Conservation (phyloP, 1,140 invertebrate species). For the Pseudomyrmex gracilis region DNA sequence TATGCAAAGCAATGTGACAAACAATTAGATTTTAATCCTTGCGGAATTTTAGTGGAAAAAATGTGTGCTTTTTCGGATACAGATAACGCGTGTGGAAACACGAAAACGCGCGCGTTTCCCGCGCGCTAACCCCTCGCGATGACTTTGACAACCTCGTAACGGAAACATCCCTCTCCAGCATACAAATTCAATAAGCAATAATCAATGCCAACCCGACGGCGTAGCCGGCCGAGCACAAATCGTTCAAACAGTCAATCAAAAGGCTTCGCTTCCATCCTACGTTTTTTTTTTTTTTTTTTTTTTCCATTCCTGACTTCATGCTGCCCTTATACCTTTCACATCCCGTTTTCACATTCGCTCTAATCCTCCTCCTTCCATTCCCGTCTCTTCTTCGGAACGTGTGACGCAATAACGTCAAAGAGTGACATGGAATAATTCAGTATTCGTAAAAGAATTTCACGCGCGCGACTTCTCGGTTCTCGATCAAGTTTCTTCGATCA, state of each 20-base stretch:
- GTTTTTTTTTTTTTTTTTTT: constrained; percentile 26
- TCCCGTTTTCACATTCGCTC: constrained; percentile 37
- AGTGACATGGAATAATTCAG: constrained; percentile 35
- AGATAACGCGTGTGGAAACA: constrained; percentile 52
- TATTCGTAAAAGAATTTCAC: constrained; percentile 34
- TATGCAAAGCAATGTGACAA: neutral
- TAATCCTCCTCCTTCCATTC: constrained; percentile 46
- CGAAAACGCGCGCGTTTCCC: constrained; percentile 64
- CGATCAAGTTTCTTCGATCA: neutral
- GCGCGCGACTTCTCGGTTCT: neutral
- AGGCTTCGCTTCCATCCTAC: constrained; percentile 76
- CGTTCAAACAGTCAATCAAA: constrained; percentile 85
- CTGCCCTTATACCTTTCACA: constrained; percentile 37
- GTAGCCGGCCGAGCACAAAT: constrained; percentile 82
- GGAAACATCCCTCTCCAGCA: constrained; percentile 68
- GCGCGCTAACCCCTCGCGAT: constrained; percentile 52
- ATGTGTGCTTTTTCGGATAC: neutral
- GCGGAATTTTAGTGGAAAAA: neutral
- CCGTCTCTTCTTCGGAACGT: constrained; percentile 39
- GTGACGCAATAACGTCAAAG: constrained; percentile 57
- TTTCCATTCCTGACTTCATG: constrained; percentile 54
- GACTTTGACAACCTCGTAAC: constrained; percentile 72
- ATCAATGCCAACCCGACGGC: constrained; percentile 82
- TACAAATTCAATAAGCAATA: constrained; percentile 85
- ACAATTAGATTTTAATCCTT: neutral